Evolutionary conservation across 2,113 vertebrate genomes (phyloP).

Genomic region (Budorcas taxicolor): DNA sequence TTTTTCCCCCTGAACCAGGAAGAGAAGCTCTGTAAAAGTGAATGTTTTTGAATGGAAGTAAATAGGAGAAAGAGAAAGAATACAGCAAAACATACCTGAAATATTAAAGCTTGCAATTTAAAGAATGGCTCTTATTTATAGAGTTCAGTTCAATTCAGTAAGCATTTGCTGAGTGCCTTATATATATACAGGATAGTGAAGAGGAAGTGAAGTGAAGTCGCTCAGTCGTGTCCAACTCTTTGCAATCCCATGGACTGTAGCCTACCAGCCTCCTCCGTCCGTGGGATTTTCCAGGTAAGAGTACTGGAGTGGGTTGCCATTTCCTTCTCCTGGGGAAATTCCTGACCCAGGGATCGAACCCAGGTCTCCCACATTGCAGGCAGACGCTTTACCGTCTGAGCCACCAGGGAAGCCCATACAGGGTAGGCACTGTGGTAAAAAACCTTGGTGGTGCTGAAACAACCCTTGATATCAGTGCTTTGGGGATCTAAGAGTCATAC

Average conservation of each 20-base stretch:
- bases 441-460: neutral
- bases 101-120: neutral
- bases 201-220: too few species aligned
- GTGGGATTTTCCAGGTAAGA: too few species aligned
- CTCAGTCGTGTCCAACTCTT: too few species aligned
- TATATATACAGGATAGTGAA: rapidly evolving
- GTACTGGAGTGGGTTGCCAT: too few species aligned
- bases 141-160: neutral
- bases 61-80: neutral
- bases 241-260: too few species aligned
- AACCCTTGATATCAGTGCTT: too few species aligned
- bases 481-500: rapidly evolving
- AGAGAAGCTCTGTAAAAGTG: neutral
- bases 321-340: too few species aligned
- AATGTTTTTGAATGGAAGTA: neutral
- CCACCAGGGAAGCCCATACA: too few species aligned
- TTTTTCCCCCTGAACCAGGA: neutral
- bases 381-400: too few species aligned
- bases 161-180: neutral
- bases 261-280: too few species aligned
- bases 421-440: rapidly evolving
- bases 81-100: neutral
- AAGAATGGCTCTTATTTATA: neutral
- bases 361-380: rapidly evolving
- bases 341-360: too few species aligned